Evolutionary conservation across 2,113 vertebrate species (phyloP).

Genomic region (Camelus bactrianus): DNA sequence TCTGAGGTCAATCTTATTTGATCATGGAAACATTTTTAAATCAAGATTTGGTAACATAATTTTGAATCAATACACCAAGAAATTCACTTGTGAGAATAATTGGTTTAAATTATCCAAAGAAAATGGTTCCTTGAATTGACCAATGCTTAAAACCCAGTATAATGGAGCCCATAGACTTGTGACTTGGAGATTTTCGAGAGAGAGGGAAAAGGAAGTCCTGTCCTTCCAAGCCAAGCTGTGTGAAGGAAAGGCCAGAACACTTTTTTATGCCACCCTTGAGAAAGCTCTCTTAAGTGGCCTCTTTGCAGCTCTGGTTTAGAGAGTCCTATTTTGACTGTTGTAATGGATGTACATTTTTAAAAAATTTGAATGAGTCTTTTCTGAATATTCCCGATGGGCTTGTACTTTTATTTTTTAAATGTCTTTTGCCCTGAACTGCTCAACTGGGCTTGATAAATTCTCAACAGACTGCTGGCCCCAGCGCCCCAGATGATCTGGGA

Average conservation of each 20-base stretch:
- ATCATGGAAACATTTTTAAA: not conserved
- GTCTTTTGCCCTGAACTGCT: constrained; percentile 66
- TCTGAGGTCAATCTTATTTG: constrained; percentile 37
- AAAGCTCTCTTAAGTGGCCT: not conserved
- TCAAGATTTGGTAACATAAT: constrained; percentile 24
- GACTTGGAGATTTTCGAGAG: constrained; percentile 36
- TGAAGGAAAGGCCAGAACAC: not conserved
- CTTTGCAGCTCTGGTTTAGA: not conserved
- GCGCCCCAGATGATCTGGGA: constrained; percentile 25
- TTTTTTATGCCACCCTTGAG: not conserved
- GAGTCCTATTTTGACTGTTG: not conserved
- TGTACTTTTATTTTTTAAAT: constrained; percentile 72
- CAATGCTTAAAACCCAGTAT: not conserved
- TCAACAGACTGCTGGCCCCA: constrained; percentile 61
- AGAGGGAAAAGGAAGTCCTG: not conserved
- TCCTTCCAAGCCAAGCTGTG: not conserved
- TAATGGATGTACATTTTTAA: not conserved
- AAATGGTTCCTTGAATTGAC: constrained; percentile 16
- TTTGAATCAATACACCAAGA: constrained; percentile 43
- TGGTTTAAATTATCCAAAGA: constrained; percentile 18
- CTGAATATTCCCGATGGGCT: constrained; percentile 74
- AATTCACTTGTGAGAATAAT: not conserved
- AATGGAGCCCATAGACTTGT: not conserved
- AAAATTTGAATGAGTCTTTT: constrained; percentile 54
- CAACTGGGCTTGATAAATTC: constrained; percentile 70